phyloP scores from a whole-genome alignment of 2,797 vertebrate genomes.

The Pristis pectinata region DNA sequence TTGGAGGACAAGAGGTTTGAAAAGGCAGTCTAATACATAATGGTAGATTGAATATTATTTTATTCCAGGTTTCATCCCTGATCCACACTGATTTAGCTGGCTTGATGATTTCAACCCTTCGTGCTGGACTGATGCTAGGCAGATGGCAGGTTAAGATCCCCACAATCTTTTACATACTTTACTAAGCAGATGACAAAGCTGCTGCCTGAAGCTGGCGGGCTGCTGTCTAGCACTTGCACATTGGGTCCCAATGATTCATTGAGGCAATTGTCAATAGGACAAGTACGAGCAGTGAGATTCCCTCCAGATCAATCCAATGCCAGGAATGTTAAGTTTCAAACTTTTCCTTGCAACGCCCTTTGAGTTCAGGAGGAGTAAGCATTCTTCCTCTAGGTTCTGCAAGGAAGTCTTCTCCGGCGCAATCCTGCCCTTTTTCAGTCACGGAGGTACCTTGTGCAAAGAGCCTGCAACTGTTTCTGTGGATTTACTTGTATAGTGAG shows the following conservation, averaged over 20 bases:
- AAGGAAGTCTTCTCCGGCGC: not conserved
- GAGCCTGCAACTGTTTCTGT: not conserved
- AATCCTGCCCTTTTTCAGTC: not conserved
- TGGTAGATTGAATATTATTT: not conserved
- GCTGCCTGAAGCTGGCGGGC: not conserved
- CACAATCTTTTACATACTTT: not conserved
- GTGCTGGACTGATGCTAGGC: not conserved
- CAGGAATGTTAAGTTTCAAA: not conserved
- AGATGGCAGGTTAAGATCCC: not conserved
- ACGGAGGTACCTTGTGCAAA: not conserved
- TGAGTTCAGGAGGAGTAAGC: not conserved
- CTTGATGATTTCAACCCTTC: not conserved
- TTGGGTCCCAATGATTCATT: not conserved
- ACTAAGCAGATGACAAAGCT: not conserved
- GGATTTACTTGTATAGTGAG: not conserved
- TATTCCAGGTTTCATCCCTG: not conserved
- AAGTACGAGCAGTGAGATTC: not conserved
- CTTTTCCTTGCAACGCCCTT: not conserved
- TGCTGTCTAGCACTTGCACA: not conserved
- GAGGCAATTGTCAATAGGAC: not conserved
- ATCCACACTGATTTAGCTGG: not conserved
- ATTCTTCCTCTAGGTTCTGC: not conserved
- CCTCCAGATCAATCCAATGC: not conserved
- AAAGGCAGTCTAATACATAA: not conserved
- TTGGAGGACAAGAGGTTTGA: not conserved